Percentiles rank a stretch among this genome's conserved stretches.
Conservation (phyloP, 2,113 vertebrate genomes). For the Polyodon spathula region DNA sequence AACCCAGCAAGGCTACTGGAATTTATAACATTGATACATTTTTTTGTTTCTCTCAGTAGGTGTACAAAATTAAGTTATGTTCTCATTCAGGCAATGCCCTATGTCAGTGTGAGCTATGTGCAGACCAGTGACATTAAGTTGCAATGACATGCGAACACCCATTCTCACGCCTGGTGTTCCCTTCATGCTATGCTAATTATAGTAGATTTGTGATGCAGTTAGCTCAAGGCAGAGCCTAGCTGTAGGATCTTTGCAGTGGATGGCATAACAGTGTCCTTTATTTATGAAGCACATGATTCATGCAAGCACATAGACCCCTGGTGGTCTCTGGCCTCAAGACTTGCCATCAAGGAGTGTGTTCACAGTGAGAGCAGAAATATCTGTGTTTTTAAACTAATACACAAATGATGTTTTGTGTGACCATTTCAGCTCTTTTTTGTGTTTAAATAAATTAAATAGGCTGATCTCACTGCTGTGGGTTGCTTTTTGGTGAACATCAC, state of each 20-base stretch:
- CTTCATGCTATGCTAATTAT: constrained; percentile 25
- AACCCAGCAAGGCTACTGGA: no score
- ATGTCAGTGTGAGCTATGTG: background rate
- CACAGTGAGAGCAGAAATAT: constrained; percentile 9
- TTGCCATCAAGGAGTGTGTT: constrained; percentile 9
- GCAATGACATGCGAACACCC: constrained; percentile 23
- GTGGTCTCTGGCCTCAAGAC: constrained; percentile 5
- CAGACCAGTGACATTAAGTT: background rate
- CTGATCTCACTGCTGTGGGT: no score
- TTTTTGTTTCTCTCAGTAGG: no score
- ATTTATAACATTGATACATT: no score
- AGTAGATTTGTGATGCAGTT: constrained; percentile 23
- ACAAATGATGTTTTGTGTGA: background rate
- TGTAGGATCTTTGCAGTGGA: constrained; percentile 24
- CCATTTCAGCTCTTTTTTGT: no score
- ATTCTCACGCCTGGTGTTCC: constrained; percentile 21
- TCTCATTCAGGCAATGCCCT: background rate
- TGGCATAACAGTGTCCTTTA: constrained; percentile 28
- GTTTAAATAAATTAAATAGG: no score
- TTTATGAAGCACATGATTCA: constrained; percentile 17
- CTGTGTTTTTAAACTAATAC: background rate
- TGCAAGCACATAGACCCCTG: constrained; percentile 8
- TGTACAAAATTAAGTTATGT: no score
- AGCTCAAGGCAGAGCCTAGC: constrained; percentile 31
- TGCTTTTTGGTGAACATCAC: no score